These are phyloP conservation scores for Leuctra nigra DNA, from an alignment of 2,888 invertebrate species.

Conservation along the genomic window DNA sequence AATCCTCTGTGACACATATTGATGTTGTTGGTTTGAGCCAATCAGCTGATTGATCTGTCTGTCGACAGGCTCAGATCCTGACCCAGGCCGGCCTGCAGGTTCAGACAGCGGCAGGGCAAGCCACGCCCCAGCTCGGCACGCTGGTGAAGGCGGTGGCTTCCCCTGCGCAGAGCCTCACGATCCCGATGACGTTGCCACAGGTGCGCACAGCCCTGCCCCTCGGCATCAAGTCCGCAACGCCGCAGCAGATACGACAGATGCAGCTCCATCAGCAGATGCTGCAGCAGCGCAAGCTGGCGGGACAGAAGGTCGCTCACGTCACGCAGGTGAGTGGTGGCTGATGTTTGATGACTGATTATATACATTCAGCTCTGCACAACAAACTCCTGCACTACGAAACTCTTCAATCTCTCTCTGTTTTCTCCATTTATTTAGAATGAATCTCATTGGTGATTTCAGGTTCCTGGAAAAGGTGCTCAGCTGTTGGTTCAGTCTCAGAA, in stretches of 20 bases:
- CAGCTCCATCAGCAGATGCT: slow-evolving; percentile 45
- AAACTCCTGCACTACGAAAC: too few species aligned
- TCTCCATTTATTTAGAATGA: too few species aligned
- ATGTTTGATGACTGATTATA: too few species aligned
- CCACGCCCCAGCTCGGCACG: slow-evolving; percentile 45
- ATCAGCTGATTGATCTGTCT: too few species aligned
- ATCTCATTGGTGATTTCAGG: background rate
- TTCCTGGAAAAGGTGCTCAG: slow-evolving; percentile 42
- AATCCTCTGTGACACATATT: too few species aligned
- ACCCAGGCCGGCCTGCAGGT: slow-evolving; percentile 50
- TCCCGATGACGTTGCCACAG: slow-evolving; percentile 45
- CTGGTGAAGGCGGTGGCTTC: slow-evolving; percentile 39
- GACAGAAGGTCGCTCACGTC: slow-evolving; percentile 57
- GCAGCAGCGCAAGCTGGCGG: slow-evolving; percentile 48
- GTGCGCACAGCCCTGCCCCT: slow-evolving; percentile 34
- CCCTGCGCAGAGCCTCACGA: slow-evolving; percentile 41
- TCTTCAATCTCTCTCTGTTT: too few species aligned
- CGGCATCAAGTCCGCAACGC: slow-evolving; percentile 43
- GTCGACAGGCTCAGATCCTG: slow-evolving; percentile 47
- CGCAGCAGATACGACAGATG: slow-evolving; percentile 59
- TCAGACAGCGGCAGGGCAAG: slow-evolving; percentile 48
- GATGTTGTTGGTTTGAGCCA: too few species aligned
- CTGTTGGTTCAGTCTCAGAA: slow-evolving; percentile 65
- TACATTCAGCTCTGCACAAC: too few species aligned
- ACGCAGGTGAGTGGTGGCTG: slow-evolving; percentile 46